Percentiles rank a stretch among this genome's conserved stretches.
phyloP scores from a whole-genome alignment of 2,113 vertebrate species.

The Pavo muticus region DNA sequence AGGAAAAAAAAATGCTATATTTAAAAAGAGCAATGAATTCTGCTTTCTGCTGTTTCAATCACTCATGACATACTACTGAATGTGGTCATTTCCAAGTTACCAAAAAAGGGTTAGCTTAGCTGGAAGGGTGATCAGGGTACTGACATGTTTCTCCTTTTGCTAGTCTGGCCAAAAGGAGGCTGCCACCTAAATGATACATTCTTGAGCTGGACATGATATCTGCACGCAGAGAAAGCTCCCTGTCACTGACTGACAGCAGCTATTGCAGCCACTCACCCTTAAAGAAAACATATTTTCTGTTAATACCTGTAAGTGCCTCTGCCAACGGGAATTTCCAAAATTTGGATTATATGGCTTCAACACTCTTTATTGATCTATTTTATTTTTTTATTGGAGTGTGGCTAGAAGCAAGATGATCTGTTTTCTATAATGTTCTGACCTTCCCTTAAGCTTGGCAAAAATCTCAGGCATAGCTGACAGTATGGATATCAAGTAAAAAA shows the following conservation, averaged over 20 bases:
- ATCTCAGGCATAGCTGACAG: constrained; percentile 13
- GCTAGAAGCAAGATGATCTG: background rate
- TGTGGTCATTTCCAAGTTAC: background rate
- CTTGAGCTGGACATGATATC: background rate
- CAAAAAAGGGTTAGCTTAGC: background rate
- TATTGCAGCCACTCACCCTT: constrained; percentile 12
- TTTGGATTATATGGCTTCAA: constrained; percentile 23
- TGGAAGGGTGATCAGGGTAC: background rate
- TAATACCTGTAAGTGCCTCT: background rate
- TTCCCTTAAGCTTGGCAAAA: constrained; percentile 40
- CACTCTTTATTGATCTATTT: constrained; percentile 21
- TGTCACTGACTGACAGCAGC: constrained; percentile 6
- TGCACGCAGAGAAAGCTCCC: background rate
- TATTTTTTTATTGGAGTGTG: constrained; percentile 7
- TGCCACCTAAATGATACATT: background rate
- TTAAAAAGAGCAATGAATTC: background rate
- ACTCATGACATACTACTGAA: background rate
- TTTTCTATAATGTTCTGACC: constrained; percentile 21
- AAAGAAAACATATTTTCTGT: constrained; percentile 47
- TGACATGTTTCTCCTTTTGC: background rate
- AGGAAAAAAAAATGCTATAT: background rate
- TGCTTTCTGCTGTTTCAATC: background rate
- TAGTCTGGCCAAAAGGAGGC: background rate
- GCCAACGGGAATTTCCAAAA: constrained; percentile 39
- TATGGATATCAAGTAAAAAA: constrained; percentile 15